Conservation (phyloP, 2,797 vertebrate species). For the Malurus splendens region DNA sequence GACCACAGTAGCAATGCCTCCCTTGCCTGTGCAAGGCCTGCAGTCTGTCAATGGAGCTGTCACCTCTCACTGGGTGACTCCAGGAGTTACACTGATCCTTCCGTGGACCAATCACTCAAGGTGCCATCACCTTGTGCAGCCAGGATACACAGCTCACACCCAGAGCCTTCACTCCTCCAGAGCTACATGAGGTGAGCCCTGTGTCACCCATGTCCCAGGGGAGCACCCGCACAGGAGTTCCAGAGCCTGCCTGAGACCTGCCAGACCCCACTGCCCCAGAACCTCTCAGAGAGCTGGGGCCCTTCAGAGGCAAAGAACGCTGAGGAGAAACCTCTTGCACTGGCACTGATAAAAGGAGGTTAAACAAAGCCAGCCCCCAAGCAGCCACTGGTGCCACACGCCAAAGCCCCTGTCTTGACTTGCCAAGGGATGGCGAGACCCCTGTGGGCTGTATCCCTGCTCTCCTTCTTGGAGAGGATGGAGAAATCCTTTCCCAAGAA, state of each 20-base stretch:
- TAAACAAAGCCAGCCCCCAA: not conserved
- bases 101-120: not conserved
- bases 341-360: not conserved
- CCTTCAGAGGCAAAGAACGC: not conserved
- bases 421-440: fast-evolving
- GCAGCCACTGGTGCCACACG: not conserved
- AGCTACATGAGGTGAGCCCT: not conserved
- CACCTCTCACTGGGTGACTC: not conserved
- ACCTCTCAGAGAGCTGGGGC: not conserved
- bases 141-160: not conserved
- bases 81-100: not conserved
- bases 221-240: not conserved
- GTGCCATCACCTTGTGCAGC: not conserved
- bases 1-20: not conserved
- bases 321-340: not conserved
- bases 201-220: not conserved
- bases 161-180: not conserved
- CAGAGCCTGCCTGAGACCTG: not conserved
- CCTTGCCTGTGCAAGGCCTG: not conserved
- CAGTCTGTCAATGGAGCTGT: not conserved
- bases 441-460: not conserved
- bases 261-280: fast-evolving
- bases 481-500: not conserved
- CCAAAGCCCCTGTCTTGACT: not conserved
- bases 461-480: not conserved